Evolutionary conservation across 2,888 invertebrate species (phyloP).

Genomic region (Ormia ochracea): DNA sequence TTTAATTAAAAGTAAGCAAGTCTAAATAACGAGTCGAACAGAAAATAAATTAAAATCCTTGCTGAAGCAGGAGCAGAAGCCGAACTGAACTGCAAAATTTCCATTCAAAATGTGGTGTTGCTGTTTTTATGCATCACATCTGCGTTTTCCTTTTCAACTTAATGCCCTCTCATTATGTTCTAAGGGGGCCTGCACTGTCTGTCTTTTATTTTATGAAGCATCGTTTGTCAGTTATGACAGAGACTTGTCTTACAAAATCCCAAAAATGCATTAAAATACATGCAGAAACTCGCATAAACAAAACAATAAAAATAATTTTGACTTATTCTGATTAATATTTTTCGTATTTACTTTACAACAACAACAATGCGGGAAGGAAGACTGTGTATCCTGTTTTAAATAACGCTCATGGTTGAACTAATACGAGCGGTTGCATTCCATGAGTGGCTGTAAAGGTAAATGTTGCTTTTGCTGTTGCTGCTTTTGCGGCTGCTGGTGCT

Average conservation of each 20-base stretch:
- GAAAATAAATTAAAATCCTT: slow-evolving; percentile 32
- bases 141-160: slow-evolving; percentile 31
- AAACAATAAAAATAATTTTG: slow-evolving; percentile 43
- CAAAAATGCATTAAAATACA: slow-evolving; percentile 18
- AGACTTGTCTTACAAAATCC: slow-evolving; percentile 53
- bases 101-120: neutral
- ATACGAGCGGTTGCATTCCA: neutral
- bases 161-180: slow-evolving; percentile 43
- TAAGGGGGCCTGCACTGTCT: slow-evolving; percentile 29
- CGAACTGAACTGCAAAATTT: neutral
- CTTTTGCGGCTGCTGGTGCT: slow-evolving; percentile 7
- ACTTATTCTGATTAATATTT: slow-evolving; percentile 62
- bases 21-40: slow-evolving; percentile 23
- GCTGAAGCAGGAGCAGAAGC: slow-evolving; percentile 33
- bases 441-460: neutral
- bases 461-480: slow-evolving; percentile 30
- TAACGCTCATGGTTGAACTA: slow-evolving; percentile 30
- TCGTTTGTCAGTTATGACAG: slow-evolving; percentile 62
- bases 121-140: neutral
- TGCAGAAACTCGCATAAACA: slow-evolving; percentile 5
- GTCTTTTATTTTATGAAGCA: slow-evolving; percentile 29
- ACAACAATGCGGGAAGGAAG: neutral
- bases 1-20: slow-evolving; percentile 64
- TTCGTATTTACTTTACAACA: slow-evolving; percentile 55
- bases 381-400: slow-evolving; percentile 44